These are phyloP conservation scores for Paralvinella palmiformis DNA, from an alignment of 1,140 invertebrate species.

Conservation along the genomic window DNA sequence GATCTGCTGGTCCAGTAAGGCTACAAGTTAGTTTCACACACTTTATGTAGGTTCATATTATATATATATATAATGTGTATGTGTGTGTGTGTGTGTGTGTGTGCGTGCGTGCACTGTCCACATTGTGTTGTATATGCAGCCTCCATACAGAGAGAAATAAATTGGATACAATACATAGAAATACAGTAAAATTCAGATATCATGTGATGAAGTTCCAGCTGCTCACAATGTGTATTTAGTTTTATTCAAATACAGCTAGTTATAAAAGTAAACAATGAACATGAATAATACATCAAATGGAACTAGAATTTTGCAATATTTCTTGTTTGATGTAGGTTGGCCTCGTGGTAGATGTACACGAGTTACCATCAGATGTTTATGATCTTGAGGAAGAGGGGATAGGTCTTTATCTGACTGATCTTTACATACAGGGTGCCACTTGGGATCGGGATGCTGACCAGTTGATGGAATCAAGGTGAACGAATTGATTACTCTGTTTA, in stretches of 20 bases:
- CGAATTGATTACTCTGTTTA: not conserved
- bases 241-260: not conserved
- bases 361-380: constrained; percentile 31
- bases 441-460: constrained; percentile 37
- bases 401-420: constrained; percentile 34
- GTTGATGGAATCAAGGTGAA: constrained; percentile 28
- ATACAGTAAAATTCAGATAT: no score
- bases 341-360: constrained; percentile 33
- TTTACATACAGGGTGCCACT: constrained; percentile 35
- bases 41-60: no score
- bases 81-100: no score
- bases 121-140: no score
- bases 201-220: no score
- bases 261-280: not conserved
- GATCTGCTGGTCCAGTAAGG: no score
- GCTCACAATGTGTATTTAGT: not conserved
- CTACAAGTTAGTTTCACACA: no score
- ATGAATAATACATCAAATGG: not conserved
- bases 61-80: no score
- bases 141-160: no score
- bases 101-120: no score
- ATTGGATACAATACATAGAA: no score
- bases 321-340: constrained; percentile 26
- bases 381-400: constrained; percentile 36
- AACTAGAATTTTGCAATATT: not conserved